Evolutionary conservation across 2,888 invertebrate genomes (phyloP).

Genomic region (Schrankia costaestrigalis): DNA sequence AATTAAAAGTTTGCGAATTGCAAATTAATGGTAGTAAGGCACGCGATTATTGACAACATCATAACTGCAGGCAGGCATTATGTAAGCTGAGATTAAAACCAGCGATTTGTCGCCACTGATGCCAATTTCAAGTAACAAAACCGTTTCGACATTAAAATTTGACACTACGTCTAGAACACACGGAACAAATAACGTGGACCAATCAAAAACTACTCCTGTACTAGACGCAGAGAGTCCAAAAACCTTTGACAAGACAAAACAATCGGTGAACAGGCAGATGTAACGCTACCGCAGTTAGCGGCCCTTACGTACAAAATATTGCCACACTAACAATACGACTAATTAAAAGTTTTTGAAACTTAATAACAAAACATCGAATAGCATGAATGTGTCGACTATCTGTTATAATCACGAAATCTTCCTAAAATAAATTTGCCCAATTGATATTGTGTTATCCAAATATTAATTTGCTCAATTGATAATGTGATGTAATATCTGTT

Average conservation of each 20-base stretch:
- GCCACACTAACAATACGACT: conserved; percentile 62
- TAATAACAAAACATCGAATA: conserved; percentile 50
- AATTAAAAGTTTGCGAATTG: too few species aligned
- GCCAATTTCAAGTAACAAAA: conserved; percentile 60
- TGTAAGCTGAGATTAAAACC: conserved; percentile 63
- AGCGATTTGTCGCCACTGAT: conserved; percentile 48
- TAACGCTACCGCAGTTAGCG: conserved; percentile 44
- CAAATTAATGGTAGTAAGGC: conserved; percentile 12
- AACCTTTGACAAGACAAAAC: conserved; percentile 31
- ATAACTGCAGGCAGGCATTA: conserved; percentile 48
- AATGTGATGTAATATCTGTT: conserved; percentile 31
- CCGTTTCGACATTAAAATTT: conserved; percentile 70
- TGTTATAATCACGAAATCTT: conserved; percentile 32
- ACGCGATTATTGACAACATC: conserved; percentile 35
- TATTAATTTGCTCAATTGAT: conserved; percentile 41
- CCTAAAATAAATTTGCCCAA: conserved; percentile 43
- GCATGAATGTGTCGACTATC: conserved; percentile 44
- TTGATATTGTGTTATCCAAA: conserved; percentile 38
- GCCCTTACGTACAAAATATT: conserved; percentile 52
- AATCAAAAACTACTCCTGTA: conserved; percentile 45
- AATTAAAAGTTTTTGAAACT: conserved; percentile 59
- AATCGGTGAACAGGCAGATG: conserved; percentile 52
- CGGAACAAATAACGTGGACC: conserved; percentile 18
- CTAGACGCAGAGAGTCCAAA: conserved; percentile 40
- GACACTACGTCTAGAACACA: conserved; percentile 56